Base-by-base conservation (phyloP, 2,113 vertebrate species). In the Pardalotus punctatus region DNA sequence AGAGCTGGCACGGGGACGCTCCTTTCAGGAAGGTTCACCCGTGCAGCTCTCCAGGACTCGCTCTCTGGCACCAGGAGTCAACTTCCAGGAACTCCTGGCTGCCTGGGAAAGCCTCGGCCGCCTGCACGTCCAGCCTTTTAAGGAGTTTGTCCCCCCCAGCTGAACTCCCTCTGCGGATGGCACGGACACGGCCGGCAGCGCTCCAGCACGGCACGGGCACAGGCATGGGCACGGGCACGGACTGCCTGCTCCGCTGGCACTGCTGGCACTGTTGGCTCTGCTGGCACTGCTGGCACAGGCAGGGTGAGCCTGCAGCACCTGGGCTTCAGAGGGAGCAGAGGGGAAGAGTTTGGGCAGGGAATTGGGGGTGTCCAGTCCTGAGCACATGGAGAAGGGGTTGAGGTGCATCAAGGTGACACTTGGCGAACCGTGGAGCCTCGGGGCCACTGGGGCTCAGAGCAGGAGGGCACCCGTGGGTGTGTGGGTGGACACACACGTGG, bases 21-120 rank as follows among this genome's bases (percentile, higher is more conserved):
- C 66, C 48, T 94, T 96, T 21, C 85, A 91, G 94, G 92, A 96
- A 96, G 42, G 58, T 38, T 95, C 70, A 35, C 89, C 50, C 38
- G 0, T 4, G 7, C 80, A 78, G 78, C 90, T 83, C 60, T 83
- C 93, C 85, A 82, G 86, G 85, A 93, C 81, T 93, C 5, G 0
- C 35, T 72, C n/a, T 84, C 87, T 96, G 95, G 96, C 95, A 91
- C 71, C 6, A 14, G 87, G 24, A 95, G 4, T 29, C 74, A 93
- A 86, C 74, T 96, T 96, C 81, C 71, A 97, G 95, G 96, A 96
- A 96, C 81, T 94, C 28, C 78, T 80, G 90, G 81, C 93, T 93
- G 74, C 74, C 54, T 88, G 86, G 88, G 86, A 94, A 93, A 92
- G 81, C 81, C 56, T 89, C 23, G 0, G 42, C 62, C 1, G 19